Evolutionary conservation across 2,888 invertebrate species (phyloP), one percentile per base, ranked within the genome.

Genomic region (Rhingia campestris): DNA sequence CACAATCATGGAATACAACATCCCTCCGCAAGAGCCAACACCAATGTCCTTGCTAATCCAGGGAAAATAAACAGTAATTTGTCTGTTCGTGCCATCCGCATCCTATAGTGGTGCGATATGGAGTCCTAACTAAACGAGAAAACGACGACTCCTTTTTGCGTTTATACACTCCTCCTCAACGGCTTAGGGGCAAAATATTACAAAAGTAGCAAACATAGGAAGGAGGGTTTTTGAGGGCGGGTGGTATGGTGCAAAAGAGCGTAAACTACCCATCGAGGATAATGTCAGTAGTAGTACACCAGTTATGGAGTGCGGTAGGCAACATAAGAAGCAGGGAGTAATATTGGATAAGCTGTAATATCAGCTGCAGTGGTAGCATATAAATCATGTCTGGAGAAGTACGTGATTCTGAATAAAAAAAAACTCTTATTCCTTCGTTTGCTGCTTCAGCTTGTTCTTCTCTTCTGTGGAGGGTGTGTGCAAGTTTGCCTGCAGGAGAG

Each of bases 331-430:
- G 70, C 54, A 76, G 54, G 70, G 64, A 81, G 76, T 76, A 58
- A 76, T 81, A 76, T 81, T 61, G 81, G 76, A 81, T 81, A 81
- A 81, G 81, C 81, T 76, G 76, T 81, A 76, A 76, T 81, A 81
- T 81, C 81, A 81, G 81, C 76, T 81, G 76, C 81, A 81, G 76
- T 45, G 33, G 66, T 72, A 73, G 67, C 82, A 37, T 69, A 77
- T 82, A 82, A 82, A 82, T 82, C 82, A 82, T 82, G 73, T 74
- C 82, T 77, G 73, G 47, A 82, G 79, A 79, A 82, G 82, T 73
- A 79, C 82, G 82, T 82, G 82, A 82, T 82, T 82, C 73, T 76
- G 81, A 76, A 81, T 81, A 81, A 30, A 49, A 49, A 30, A 81
- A 76, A 67, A 70, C 70, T 59, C 47, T 56, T 76, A 53, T 35